Percentiles rank a stretch among this genome's conserved stretches.
Conservation (phyloP, 2,797 vertebrate genomes). For the Apogon hyalosoma region DNA sequence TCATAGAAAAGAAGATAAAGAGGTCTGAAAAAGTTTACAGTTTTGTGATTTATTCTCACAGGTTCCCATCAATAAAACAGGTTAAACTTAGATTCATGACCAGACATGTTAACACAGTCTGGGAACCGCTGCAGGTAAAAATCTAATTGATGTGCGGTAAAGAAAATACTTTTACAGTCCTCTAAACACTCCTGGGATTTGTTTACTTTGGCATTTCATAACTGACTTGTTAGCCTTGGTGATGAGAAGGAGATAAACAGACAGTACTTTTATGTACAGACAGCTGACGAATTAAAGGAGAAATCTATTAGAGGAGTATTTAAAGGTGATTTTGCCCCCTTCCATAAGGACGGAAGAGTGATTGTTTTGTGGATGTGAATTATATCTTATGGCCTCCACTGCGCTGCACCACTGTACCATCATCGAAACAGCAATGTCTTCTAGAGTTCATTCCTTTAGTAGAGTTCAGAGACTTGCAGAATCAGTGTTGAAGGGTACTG, state of each 20-base stretch:
- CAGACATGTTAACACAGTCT: slow-evolving; percentile 49
- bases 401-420: too few relatives aligned
- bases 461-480: too few relatives aligned
- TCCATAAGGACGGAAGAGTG: too few relatives aligned
- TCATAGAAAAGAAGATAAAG: background rate
- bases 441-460: too few relatives aligned
- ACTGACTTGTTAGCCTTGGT: background rate
- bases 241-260: background rate
- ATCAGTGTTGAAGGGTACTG: too few relatives aligned
- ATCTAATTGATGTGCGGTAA: slow-evolving; percentile 23
- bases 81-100: slow-evolving; percentile 53
- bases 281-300: too few relatives aligned
- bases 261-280: background rate
- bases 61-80: slow-evolving; percentile 41
- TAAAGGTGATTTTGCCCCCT: too few relatives aligned
- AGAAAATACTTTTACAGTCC: slow-evolving; percentile 19
- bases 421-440: too few relatives aligned
- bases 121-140: slow-evolving; percentile 65
- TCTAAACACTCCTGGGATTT: slow-evolving; percentile 28
- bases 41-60: slow-evolving; percentile 3
- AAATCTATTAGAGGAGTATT: too few relatives aligned
- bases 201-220: slow-evolving; percentile 14
- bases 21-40: background rate
- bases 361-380: too few relatives aligned
- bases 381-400: too few relatives aligned